Conservation (phyloP, 2,888 invertebrate genomes). For the Cheilosia impressa region DNA sequence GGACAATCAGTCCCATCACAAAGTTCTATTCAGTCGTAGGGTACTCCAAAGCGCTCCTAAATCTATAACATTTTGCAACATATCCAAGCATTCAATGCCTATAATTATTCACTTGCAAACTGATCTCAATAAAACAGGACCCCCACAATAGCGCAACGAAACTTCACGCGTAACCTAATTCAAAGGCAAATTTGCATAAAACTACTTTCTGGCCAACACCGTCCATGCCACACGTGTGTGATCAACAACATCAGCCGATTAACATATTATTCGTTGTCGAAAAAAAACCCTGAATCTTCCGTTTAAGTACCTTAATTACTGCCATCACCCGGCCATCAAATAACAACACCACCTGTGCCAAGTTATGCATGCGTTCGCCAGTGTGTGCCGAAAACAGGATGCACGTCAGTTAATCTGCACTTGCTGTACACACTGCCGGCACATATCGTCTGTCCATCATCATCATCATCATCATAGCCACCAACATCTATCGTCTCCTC, state of each 20-base stretch:
- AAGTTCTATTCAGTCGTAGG: too few relatives aligned
- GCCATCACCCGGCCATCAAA: slow-evolving; percentile 66
- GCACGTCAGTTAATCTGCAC: slow-evolving; percentile 73
- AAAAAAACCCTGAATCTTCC: slow-evolving; percentile 35
- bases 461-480: slow-evolving; percentile 67
- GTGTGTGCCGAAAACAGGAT: slow-evolving; percentile 69
- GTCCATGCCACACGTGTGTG: slow-evolving; percentile 13
- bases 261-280: slow-evolving; percentile 42
- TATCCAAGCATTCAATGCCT: too few relatives aligned
- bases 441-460: slow-evolving; percentile 69
- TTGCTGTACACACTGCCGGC: slow-evolving; percentile 42
- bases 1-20: too few relatives aligned
- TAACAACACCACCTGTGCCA: slow-evolving; percentile 64
- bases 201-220: background rate
- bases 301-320: slow-evolving; percentile 73
- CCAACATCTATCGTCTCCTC: background rate
- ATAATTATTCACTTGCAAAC: background rate
- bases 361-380: slow-evolving; percentile 52
- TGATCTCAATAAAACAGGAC: background rate
- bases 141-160: background rate
- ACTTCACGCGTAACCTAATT: background rate
- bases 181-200: slow-evolving; percentile 2
- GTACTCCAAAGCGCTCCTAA: too few relatives aligned
- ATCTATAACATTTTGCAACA: too few relatives aligned
- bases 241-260: slow-evolving; percentile 53